Evolutionary conservation across 1,140 invertebrate species (phyloP), one percentile per base, ranked within the genome.

Genomic region (Potamilus streckersoni): DNA sequence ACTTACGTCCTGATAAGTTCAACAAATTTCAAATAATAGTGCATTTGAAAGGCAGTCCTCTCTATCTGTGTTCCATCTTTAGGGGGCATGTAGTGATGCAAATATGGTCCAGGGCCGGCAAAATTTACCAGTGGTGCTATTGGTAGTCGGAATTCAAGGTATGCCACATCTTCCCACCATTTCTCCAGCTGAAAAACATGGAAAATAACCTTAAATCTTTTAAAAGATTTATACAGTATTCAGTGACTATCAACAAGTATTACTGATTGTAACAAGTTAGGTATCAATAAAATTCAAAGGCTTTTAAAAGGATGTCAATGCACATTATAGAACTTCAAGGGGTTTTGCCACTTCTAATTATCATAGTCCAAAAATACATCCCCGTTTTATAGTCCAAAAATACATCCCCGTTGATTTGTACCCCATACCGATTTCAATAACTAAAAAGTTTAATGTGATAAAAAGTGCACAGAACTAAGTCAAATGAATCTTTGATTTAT

Each of bases 141-240:
- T 13, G 90, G 90, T 58, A 73, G 69, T 72, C 90, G 71, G 17
- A 80, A 67, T 19, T 85, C 80, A 55, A 91, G 71, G 74, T 91
- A 91, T 1, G 86, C 89, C 71, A 80, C 78, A 62, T 90, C 83
- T 68, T 86, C 81, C 91, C 91, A 91, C 90, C 90, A 91, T 75
- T 84, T 79, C 63, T 87, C 87, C 17, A 91, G 82, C 90, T 90
- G 73, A 31, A 81, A 78, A 62, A 23, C 20, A 19, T 19, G 17
- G 17, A 62, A 23, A 62, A 23, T 62, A 62, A 11, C 60, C 19
- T 19, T 62, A n/a, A 19, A n/a, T 62, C 19, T n/a, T 62, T 62
- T 62, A 49, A 20, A 15, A 67, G 49, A 55, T 55, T n/a, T n/a
- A 15, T 67, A 67, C 8, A 19, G 6, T 62, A 62, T 62, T n/a